A percentile compares a stretch with the other conserved stretches of the same genome.
Conservation (phyloP, 1,140 invertebrate genomes). For the Atta cephalotes region DNA sequence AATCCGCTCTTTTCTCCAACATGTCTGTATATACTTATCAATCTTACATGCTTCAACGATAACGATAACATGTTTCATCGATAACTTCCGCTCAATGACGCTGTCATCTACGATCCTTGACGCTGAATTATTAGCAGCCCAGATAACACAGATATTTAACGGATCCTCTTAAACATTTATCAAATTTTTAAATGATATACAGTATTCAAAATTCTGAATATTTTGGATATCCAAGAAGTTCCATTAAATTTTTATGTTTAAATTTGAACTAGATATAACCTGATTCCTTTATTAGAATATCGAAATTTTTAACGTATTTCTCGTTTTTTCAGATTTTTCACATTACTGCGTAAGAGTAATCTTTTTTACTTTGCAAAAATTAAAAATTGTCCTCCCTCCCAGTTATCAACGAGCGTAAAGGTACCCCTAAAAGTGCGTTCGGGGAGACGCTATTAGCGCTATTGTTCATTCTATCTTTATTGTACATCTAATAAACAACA, state of each 20-base stretch:
- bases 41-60: neutral
- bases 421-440: neutral
- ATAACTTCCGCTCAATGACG: slow-evolving; percentile 1
- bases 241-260: neutral
- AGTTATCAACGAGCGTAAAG: slow-evolving; percentile 12
- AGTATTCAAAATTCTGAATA: neutral
- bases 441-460: no score
- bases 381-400: neutral
- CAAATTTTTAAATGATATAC: neutral
- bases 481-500: no score
- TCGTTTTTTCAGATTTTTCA: slow-evolving; percentile 23
- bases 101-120: neutral
- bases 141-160: neutral
- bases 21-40: slow-evolving; percentile 37
- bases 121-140: neutral
- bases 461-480: no score
- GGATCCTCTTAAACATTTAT: neutral
- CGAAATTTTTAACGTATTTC: slow-evolving; percentile 20
- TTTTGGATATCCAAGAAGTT: neutral
- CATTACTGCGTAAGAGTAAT: slow-evolving; percentile 10
- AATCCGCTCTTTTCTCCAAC: slow-evolving; percentile 28
- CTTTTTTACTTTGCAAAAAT: slow-evolving; percentile 42
- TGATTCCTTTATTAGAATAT: neutral
- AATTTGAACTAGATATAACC: neutral
- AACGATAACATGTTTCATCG: neutral